Base-by-base conservation (phyloP, 2,797 vertebrate species). In the Arctocebus calabarensis region DNA sequence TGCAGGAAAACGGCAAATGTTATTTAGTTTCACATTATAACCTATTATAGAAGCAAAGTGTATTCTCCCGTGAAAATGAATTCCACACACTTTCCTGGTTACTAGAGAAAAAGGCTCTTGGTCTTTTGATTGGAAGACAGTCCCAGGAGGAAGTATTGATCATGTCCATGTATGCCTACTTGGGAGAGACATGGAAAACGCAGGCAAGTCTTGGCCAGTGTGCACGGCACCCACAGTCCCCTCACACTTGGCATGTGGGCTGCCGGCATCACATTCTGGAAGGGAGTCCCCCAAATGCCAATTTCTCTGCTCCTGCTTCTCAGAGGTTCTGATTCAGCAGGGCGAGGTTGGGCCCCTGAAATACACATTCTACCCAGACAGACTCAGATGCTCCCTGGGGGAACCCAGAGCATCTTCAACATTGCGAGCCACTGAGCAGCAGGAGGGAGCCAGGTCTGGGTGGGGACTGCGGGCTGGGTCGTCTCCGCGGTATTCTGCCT, bases 21-120 rank as follows among this genome's bases (percentile, higher is more conserved):
- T 64, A 73, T 96, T 96, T 88, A 43, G 40, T 74, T 95, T 95
- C 66, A 81, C 32, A n/a, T 96, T 88, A 87, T 70, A 93, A 62
- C 40, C 43, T 79, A 73, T 84, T 94, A 74, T 3, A 37, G 89
- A 88, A 86, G 52, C 7, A 64, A 88, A 89, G n/a, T 61, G 4
- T 79, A 55, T 89, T 92, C 52, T 86, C 27, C 52, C 2, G 0
- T 87, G 64, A 93, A 91, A 88, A 95, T 84, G 84, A 90, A 89
- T 95, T 89, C 59, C 70, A 86, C 32, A 64, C 3, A 61, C n/a
- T 84, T 61, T 75, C n/a, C 57, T 84, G 40, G 48, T 95, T 79
- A 61, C 57, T 92, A 37, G 32, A 64, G 64, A 94, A 57, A 59
- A 37, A 73, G 71, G 34, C 29, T 88, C 40, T 92, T 61, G 25